Base-by-base conservation (phyloP, 2,888 invertebrate species). In the Dryadula phaetusa region DNA sequence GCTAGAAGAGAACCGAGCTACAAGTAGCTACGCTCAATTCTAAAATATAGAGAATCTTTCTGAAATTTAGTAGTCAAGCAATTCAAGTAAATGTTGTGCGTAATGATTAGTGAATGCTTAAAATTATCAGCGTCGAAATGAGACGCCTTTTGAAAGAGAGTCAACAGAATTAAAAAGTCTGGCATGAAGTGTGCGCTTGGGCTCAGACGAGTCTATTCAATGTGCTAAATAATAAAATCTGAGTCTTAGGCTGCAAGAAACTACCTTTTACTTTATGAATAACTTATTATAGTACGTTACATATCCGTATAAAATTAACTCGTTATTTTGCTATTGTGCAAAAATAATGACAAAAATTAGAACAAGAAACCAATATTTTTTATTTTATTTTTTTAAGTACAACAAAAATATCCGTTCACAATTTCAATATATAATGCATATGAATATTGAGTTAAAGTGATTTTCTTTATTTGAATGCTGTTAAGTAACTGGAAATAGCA, bases 111-210 rank as follows among this genome's bases (percentile, higher is more conserved):
- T 63, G 40, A 53, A 16, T 49, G 16, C 40, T 32, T 53, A 20
- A 52, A 66, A 66, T 66, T 69, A 69, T 69, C 64, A 58, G 54
- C 54, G 63, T 63, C 44, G 44, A 62, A 66, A 66, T 66, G 65
- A 60, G 40, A 46, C 52, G 66, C 64, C 47, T 62, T 64, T 60
- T 70, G 20, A 46, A 66, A 58, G 63, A 52, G 56, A 71, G 70
- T 71, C 69, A 69, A 71, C 70, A 69, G 69, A 69, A 71, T 69
- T 71, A 64, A 69, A 52, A 71, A 71, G 70, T 71, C 70, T 71
- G 70, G 62, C 61, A 69, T 46, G 69, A 71, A 71, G 70, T 69
- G 64, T 69, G 66, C 69, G 64, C 70, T 69, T 64, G 62, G 42
- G 66, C 70, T 71, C 70, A 71, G 70, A 69, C 70, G 69, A 61